phyloP scores from a whole-genome alignment of 1,140 invertebrate genomes.

The Tachypleus tridentatus region DNA sequence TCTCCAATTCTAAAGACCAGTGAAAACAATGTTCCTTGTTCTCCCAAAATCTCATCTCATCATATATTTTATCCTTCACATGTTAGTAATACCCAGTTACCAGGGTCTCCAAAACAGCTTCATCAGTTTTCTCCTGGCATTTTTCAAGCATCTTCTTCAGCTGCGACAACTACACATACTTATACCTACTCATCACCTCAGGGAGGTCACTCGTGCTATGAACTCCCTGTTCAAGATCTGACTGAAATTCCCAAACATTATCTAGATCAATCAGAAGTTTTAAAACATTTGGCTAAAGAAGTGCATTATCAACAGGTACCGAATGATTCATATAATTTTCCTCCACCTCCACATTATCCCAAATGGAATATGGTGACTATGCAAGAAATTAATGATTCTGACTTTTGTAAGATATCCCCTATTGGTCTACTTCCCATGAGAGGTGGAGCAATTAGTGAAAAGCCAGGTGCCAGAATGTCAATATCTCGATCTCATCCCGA shows the following conservation, averaged over 20 bases:
- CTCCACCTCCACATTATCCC: constrained; percentile 5
- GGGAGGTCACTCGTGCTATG: constrained; percentile 1
- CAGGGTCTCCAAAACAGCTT: constrained; percentile 5
- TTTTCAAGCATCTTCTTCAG: not conserved
- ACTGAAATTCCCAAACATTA: constrained; percentile 75
- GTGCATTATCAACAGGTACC: constrained; percentile 26
- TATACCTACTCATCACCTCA: not conserved
- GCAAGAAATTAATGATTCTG: not conserved
- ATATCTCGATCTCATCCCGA: constrained; percentile 66
- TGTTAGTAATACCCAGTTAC: constrained; percentile 1
- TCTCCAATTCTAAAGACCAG: not conserved
- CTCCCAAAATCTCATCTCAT: constrained; percentile 13
- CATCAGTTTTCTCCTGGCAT: constrained; percentile 6
- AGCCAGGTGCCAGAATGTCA: constrained; percentile 1
- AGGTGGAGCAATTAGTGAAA: not conserved
- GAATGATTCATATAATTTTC: constrained; percentile 24
- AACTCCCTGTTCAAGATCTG: constrained; percentile 50
- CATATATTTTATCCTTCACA: constrained; percentile 10
- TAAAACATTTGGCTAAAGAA: constrained; percentile 49
- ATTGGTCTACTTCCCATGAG: not conserved
- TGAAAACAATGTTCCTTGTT: constrained; percentile 5
- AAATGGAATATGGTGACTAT: not conserved
- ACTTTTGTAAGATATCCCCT: constrained; percentile 21
- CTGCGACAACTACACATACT: not conserved
- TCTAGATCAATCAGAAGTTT: constrained; percentile 62